Evolutionary conservation across 2,113 vertebrate species (phyloP).

Genomic region (Eulemur macaco): DNA sequence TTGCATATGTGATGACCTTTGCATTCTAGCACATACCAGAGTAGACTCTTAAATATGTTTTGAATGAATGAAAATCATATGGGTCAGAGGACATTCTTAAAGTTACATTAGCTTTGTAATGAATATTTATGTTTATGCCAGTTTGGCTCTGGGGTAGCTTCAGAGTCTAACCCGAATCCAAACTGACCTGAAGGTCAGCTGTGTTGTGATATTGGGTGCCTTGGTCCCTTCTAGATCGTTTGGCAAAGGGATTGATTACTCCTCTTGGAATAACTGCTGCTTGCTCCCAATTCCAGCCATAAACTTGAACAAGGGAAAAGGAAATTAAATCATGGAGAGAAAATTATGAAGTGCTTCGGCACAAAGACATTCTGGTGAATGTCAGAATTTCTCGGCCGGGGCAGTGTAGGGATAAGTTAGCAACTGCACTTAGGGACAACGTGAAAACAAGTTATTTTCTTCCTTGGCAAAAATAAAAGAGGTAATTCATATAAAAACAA

Average conservation of each 20-base stretch:
- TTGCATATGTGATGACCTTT: neutral
- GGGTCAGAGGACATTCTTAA: neutral
- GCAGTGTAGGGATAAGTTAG: neutral
- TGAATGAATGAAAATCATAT: neutral
- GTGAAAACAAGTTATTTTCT: neutral
- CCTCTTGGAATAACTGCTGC: neutral
- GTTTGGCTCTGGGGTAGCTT: neutral
- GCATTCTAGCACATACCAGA: neutral
- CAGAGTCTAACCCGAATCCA: neutral
- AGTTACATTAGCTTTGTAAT: neutral
- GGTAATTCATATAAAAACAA: slow-evolving; percentile 33
- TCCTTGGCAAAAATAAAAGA: slow-evolving; percentile 7
- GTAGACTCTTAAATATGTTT: neutral
- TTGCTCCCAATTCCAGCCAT: neutral
- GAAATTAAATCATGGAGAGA: neutral
- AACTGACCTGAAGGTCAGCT: neutral
- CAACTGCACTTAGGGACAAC: neutral
- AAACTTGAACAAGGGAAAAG: neutral
- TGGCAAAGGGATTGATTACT: neutral
- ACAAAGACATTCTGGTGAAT: neutral
- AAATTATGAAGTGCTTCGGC: neutral
- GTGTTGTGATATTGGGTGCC: neutral
- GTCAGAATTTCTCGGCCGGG: neutral
- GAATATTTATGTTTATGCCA: neutral
- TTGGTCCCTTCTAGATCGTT: neutral